Evolutionary conservation across 2,113 vertebrate species (phyloP).

Genomic region (Nicator chloris): DNA sequence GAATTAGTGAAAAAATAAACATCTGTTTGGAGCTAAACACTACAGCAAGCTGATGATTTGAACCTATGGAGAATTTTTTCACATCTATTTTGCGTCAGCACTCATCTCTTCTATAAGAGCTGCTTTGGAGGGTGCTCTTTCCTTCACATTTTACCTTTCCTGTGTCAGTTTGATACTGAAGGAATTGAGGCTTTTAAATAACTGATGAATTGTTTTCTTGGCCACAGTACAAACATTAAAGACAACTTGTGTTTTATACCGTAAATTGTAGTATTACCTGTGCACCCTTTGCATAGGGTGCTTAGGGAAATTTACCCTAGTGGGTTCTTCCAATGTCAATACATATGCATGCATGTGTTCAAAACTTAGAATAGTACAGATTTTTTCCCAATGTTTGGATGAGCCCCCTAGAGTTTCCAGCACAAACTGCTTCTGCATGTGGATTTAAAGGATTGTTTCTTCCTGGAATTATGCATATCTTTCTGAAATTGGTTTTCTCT

Average conservation of each 20-base stretch:
- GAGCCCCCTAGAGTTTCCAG: not conserved
- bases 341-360: not conserved
- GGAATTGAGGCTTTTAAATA: not conserved
- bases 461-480: not conserved
- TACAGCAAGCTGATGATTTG: not conserved
- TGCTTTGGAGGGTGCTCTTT: not conserved
- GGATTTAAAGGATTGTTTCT: not conserved
- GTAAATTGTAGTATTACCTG: not conserved
- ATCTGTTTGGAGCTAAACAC: not conserved
- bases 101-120: not conserved
- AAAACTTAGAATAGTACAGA: not conserved
- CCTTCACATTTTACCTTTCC: not conserved
- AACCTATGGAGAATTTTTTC: not conserved
- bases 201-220: not conserved
- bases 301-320: not conserved
- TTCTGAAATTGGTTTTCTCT: constrained; percentile 5
- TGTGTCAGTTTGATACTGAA: not conserved
- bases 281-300: not conserved
- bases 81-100: not conserved
- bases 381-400: not conserved
- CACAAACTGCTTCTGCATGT: not conserved
- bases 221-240: not conserved
- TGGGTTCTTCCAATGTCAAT: not conserved
- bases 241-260: not conserved
- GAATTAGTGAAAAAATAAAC: not conserved